Evolutionary conservation across 2,888 invertebrate genomes (phyloP).

Genomic region (Leptinotarsa juncta): DNA sequence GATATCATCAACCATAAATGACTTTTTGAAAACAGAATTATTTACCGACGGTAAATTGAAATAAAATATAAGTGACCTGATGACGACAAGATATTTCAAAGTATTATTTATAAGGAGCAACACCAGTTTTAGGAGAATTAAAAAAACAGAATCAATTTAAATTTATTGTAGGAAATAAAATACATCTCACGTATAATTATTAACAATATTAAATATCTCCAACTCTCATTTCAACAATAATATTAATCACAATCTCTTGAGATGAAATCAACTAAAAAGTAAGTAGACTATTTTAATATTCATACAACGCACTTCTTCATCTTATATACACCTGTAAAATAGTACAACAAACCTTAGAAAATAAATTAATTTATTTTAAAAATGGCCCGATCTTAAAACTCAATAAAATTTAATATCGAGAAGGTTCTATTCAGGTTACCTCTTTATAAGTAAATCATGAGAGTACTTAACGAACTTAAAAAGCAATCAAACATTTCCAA

Average conservation of each 20-base stretch:
- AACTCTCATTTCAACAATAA: slow-evolving; percentile 55
- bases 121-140: no score
- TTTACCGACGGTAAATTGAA: no score
- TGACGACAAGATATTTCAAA: no score
- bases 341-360: neutral
- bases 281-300: slow-evolving; percentile 27
- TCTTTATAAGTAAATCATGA: neutral
- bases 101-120: no score
- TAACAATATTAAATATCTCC: slow-evolving; percentile 63
- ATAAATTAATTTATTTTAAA: slow-evolving; percentile 11
- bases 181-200: slow-evolving; percentile 60
- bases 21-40: no score
- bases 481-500: slow-evolving; percentile 21
- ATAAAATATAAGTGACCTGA: no score
- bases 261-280: slow-evolving; percentile 44
- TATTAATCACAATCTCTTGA: slow-evolving; percentile 49
- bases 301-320: neutral
- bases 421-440: neutral
- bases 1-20: no score
- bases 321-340: slow-evolving; percentile 17
- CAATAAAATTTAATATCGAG: slow-evolving; percentile 7
- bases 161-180: slow-evolving; percentile 58
- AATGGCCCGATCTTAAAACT: neutral
- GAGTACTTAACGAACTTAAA: slow-evolving; percentile 12
- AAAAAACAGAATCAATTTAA: slow-evolving; percentile 25